phyloP scores from a whole-genome alignment of 2,797 vertebrate genomes.

The Sandelia bainsii region DNA sequence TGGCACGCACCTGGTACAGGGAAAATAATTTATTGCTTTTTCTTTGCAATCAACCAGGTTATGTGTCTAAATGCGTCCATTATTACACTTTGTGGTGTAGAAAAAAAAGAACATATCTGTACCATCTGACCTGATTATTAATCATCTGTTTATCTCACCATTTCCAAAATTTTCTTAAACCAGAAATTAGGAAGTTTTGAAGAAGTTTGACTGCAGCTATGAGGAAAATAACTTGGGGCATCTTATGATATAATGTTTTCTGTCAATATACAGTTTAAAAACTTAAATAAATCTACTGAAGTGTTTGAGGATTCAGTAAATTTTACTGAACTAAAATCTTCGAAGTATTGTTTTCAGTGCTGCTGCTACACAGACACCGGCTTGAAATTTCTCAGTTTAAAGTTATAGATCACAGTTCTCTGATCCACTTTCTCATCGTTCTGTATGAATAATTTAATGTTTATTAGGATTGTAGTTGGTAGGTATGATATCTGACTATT shows the following conservation, averaged over 20 bases:
- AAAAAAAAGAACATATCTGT: conserved; percentile 2
- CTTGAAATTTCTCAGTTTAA: conserved; percentile 25
- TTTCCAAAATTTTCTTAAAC: no score
- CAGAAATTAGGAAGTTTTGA: no score
- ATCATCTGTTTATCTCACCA: not conserved
- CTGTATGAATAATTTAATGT: conserved; percentile 74
- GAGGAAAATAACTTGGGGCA: no score
- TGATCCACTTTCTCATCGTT: conserved; percentile 56
- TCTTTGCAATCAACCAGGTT: not conserved
- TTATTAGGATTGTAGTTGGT: conserved; percentile 62
- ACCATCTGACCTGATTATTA: conserved; percentile 16
- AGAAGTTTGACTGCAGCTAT: no score
- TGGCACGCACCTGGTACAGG: not conserved
- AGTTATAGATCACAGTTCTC: conserved; percentile 49
- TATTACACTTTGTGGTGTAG: no score
- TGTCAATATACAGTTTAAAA: not conserved
- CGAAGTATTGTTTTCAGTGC: not conserved
- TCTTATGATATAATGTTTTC: no score
- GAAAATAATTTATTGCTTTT: not conserved
- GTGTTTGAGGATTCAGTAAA: not conserved
- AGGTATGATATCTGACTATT: conserved; percentile 25
- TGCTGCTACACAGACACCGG: conserved; percentile 12
- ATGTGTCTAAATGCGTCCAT: conserved; percentile 13
- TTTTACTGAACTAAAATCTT: not conserved
- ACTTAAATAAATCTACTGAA: not conserved